Conservation (phyloP, 1,140 invertebrate species). For the Aethina tumida region DNA sequence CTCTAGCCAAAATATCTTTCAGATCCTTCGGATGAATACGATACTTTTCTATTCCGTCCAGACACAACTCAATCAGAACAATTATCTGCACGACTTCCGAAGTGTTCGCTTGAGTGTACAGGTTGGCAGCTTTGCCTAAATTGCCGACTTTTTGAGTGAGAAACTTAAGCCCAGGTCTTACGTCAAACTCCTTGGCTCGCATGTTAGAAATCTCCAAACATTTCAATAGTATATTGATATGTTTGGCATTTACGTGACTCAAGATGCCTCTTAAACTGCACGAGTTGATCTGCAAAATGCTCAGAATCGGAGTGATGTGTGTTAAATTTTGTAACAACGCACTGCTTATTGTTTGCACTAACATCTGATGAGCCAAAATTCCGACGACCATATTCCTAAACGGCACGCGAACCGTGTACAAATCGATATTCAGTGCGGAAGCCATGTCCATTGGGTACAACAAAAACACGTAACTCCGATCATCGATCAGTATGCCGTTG, state of each 20-base stretch:
- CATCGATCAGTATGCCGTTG: conserved; percentile 47
- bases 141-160: conserved; percentile 86
- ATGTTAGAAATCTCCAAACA: conserved; percentile 72
- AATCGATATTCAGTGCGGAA: conserved; percentile 63
- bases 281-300: conserved; percentile 45
- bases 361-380: conserved; percentile 80
- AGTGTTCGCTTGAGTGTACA: conserved; percentile 86
- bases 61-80: conserved; percentile 69
- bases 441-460: conserved; percentile 69
- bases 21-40: conserved; percentile 51
- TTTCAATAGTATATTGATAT: conserved; percentile 60
- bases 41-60: conserved; percentile 52
- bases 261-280: conserved; percentile 43
- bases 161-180: conserved; percentile 83
- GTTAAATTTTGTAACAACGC: conserved; percentile 62
- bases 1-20: conserved; percentile 50
- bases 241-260: conserved; percentile 43
- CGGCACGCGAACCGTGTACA: conserved; percentile 72
- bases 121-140: conserved; percentile 77
- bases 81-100: conserved; percentile 86
- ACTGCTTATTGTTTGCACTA: conserved; percentile 81
- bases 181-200: conserved; percentile 76
- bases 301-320: conserved; percentile 48
- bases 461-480: conserved; percentile 82
- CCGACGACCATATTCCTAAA: conserved; percentile 79